These are phyloP conservation scores for Anarsia innoxiella DNA, from an alignment of 2,888 invertebrate species.

Conservation along the genomic window DNA sequence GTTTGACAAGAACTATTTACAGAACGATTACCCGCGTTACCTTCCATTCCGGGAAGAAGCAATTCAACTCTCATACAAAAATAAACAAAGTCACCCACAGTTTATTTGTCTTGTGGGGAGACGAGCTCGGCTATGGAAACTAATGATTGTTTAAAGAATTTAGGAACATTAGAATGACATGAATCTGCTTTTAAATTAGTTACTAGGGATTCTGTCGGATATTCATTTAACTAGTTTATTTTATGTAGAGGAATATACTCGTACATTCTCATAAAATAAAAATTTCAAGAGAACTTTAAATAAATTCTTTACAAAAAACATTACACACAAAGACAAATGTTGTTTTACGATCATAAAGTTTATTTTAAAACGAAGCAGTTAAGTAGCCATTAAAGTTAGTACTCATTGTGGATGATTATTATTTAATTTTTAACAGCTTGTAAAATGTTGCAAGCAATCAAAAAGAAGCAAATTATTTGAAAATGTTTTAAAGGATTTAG, in stretches of 20 bases:
- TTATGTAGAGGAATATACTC: too few species aligned
- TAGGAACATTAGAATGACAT: constrained; percentile 32
- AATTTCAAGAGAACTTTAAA: too few species aligned
- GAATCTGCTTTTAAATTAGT: constrained; percentile 12
- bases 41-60: constrained; percentile 57
- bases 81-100: constrained; percentile 60
- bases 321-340: too few species aligned
- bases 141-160: constrained; percentile 58
- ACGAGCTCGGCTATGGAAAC: constrained; percentile 45
- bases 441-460: constrained; percentile 27
- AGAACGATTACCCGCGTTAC: constrained; percentile 56
- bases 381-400: constrained; percentile 24
- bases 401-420: constrained; percentile 29
- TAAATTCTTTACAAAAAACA: too few species aligned
- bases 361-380: constrained; percentile 6
- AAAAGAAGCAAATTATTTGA: constrained; percentile 22
- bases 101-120: constrained; percentile 61
- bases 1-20: constrained; percentile 42
- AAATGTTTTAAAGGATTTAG: constrained; percentile 2
- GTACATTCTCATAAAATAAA: too few species aligned
- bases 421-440: constrained; percentile 28
- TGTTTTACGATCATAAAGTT: constrained; percentile 11
- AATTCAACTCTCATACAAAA: constrained; percentile 61
- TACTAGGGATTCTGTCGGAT: not conserved
- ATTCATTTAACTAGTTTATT: too few species aligned